These are phyloP conservation scores for Bradypodion ventrale DNA, from an alignment of 2,797 vertebrate species.

Conservation along the genomic window DNA sequence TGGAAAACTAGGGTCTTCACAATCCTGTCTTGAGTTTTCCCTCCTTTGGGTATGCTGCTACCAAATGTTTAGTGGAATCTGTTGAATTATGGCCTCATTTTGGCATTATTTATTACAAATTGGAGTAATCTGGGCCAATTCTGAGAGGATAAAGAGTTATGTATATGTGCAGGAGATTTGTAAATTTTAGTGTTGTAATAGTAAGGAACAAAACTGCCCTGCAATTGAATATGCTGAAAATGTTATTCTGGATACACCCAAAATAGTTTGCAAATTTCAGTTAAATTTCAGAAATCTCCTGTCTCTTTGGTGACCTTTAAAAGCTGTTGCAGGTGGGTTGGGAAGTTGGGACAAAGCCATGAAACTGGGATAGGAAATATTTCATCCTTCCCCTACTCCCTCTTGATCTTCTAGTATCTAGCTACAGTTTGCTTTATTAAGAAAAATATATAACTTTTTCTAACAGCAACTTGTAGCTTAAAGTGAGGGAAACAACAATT, in stretches of 20 bases:
- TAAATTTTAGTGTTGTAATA: not conserved
- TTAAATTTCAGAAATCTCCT: not conserved
- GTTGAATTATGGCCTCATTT: not conserved
- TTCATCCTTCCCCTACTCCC: not conserved
- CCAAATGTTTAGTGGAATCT: too few species aligned
- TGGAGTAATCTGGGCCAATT: not conserved
- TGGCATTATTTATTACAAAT: not conserved
- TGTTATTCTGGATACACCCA: not conserved
- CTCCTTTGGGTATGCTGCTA: too few species aligned
- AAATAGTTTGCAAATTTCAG: not conserved
- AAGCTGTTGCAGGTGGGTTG: not conserved
- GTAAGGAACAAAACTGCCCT: not conserved
- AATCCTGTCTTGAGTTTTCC: not conserved
- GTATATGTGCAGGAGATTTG: not conserved
- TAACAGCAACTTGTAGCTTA: not conserved
- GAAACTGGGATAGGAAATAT: not conserved
- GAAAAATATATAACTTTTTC: not conserved
- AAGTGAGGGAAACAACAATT: not conserved
- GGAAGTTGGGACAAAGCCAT: not conserved
- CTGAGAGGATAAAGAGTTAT: not conserved
- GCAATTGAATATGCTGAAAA: not conserved
- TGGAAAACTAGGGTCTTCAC: not conserved
- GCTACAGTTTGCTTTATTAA: not conserved
- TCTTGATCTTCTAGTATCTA: not conserved
- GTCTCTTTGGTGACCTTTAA: not conserved